Evolutionary conservation across 1,140 invertebrate genomes (phyloP), one percentile per base, ranked within the genome.

Genomic region (Ectropis grisescens): DNA sequence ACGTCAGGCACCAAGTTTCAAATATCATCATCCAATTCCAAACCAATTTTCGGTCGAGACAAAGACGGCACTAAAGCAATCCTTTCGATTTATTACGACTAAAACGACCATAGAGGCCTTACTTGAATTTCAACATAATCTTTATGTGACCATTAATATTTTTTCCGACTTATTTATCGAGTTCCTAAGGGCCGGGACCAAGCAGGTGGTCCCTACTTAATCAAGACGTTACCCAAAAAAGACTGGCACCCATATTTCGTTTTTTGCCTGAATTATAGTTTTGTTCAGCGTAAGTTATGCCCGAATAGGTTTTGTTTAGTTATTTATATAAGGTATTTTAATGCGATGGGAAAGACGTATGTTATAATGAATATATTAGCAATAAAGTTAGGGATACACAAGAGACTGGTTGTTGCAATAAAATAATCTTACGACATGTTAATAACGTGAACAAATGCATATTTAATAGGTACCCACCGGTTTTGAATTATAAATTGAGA

Each of bases 161-260:
- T 75, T 64, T 71, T 49, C 43, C 45, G 50, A 43, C 47, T 60
- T 72, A 78, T 80, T 80, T 78, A 75, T 76, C 37, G 54, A 58
- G 53, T 67, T 56, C 59, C 64, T 40, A 62, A 67, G 54, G 47
- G 65, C 29, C 44, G 42, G 48, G 42, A 51, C 44, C 61, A 33
- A 43, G 76, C 76, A 81, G 76, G 76, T 81, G 76, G 76, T 81
- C 76, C 57, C 52, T 52, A 68, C 69, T 81, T 81, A 81, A 81
- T 81, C 76, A 81, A 81, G 76, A 81, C 53, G 76, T 81, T 78
- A 76, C 72, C 57, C 52, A 74, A 75, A 79, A 72, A 64, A 78
- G 60, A 62, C 61, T 37, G 57, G 55, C 50, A 64, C 46, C 52
- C 55, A 76, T 75, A 75, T 70, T 57, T 62, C 44, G 48, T 69